phyloP scores from a whole-genome alignment of 2,888 invertebrate genomes.

The Itoplectis maculator region DNA sequence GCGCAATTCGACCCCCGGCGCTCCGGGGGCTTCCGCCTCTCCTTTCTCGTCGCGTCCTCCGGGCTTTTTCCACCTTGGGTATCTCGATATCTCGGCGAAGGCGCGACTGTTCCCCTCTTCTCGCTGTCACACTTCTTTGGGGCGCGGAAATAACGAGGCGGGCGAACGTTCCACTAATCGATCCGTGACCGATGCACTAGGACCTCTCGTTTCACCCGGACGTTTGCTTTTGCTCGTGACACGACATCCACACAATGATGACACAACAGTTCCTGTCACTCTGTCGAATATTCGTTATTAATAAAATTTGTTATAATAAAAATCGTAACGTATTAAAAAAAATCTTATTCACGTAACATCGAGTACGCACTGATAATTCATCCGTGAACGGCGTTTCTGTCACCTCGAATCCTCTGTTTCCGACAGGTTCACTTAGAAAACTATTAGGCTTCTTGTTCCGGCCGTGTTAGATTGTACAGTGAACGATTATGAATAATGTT shows the following conservation, averaged over 20 bases:
- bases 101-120: constrained; percentile 22
- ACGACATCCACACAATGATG: not conserved
- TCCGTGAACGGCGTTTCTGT: constrained; percentile 7
- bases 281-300: too few relatives aligned
- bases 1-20: constrained; percentile 36
- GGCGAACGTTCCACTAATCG: constrained; percentile 17
- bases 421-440: constrained; percentile 53
- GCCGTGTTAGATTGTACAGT: constrained; percentile 71
- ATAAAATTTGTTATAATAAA: too few relatives aligned
- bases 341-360: not conserved
- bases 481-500: constrained; percentile 62
- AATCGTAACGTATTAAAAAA: not conserved
- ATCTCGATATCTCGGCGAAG: constrained; percentile 34
- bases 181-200: constrained; percentile 14
- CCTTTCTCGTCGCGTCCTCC: constrained; percentile 41
- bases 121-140: constrained; percentile 4
- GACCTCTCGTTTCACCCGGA: not conserved
- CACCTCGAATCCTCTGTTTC: constrained; percentile 55
- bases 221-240: not conserved
- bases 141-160: constrained; percentile 55
- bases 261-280: not conserved
- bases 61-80: constrained; percentile 39
- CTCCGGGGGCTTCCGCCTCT: constrained; percentile 13
- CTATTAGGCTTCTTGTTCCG: constrained; percentile 59
- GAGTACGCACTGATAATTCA: not conserved